A percentile compares a stretch with the other conserved stretches of the same genome.
Conservation (phyloP, 64 coral and sea anemone species). For the Stichodactyla helianthus region DNA sequence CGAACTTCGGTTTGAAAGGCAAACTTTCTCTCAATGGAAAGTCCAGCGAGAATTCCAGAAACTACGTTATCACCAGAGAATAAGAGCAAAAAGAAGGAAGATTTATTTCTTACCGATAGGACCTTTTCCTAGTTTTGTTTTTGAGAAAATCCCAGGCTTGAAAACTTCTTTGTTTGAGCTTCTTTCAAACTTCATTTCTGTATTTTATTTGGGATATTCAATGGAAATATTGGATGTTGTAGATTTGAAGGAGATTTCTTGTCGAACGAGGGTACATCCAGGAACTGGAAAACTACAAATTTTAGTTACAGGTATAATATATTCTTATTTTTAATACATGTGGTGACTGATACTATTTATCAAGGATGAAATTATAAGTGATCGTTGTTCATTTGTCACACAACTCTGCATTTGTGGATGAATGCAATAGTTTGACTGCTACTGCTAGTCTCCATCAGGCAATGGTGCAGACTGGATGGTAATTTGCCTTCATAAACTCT, state of each 20-base stretch:
- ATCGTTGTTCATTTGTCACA: too few relatives aligned
- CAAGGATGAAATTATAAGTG: too few relatives aligned
- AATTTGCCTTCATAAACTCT: too few relatives aligned
- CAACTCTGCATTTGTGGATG: too few relatives aligned
- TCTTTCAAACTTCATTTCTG: conserved; percentile 47
- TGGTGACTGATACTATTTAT: too few relatives aligned
- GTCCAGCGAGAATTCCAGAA: conserved; percentile 67
- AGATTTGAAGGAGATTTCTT: conserved; percentile 39
- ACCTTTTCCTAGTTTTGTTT: conserved; percentile 51
- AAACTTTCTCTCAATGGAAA: conserved; percentile 76
- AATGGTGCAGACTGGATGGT: too few relatives aligned
- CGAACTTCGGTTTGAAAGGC: conserved; percentile 35
- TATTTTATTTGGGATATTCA: conserved; percentile 62
- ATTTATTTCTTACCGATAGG: conserved; percentile 80
- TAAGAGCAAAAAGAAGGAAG: conserved; percentile 25
- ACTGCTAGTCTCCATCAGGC: too few relatives aligned
- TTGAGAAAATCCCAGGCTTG: not conserved
- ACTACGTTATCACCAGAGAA: conserved; percentile 52
- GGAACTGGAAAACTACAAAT: conserved; percentile 60
- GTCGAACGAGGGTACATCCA: conserved; percentile 49
- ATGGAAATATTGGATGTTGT: conserved; percentile 44
- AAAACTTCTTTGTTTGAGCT: conserved; percentile 37
- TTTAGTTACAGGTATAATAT: conserved; percentile 61
- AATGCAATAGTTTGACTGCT: too few relatives aligned
- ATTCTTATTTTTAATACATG: not conserved